Evolutionary conservation across 1,140 invertebrate genomes (phyloP).

Genomic region (Drosophila triauraria): DNA sequence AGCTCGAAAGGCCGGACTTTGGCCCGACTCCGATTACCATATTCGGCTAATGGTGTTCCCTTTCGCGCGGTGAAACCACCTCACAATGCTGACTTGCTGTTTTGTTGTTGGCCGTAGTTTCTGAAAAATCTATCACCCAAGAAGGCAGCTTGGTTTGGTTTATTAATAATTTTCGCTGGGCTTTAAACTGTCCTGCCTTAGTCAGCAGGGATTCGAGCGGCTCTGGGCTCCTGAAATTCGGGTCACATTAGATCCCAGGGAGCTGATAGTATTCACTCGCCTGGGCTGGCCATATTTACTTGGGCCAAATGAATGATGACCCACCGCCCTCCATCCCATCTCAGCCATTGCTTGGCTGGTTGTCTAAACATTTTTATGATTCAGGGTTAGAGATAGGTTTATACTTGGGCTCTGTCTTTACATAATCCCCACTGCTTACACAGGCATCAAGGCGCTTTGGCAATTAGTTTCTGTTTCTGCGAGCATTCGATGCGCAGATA

Average conservation of each 20-base stretch:
- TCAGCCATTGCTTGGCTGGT: no score
- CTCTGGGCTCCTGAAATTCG: slow-evolving; percentile 48
- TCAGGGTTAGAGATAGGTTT: slow-evolving; percentile 78
- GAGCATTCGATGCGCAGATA: slow-evolving; percentile 65
- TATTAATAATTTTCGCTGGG: slow-evolving; percentile 40
- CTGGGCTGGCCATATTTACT: slow-evolving; percentile 58
- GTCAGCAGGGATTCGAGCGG: slow-evolving; percentile 26
- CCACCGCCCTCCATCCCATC: slow-evolving; percentile 5
- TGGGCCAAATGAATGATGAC: slow-evolving; percentile 76
- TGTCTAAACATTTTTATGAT: slow-evolving; percentile 79
- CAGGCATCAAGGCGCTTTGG: slow-evolving; percentile 61
- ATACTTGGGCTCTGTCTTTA: slow-evolving; percentile 60
- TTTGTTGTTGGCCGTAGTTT: background rate
- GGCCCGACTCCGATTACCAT: background rate
- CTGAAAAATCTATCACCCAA: slow-evolving; percentile 6
- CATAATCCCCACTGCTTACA: slow-evolving; percentile 72
- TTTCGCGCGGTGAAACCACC: slow-evolving; percentile 1
- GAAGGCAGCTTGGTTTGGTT: background rate
- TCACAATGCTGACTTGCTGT: slow-evolving; percentile 19
- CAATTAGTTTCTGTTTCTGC: slow-evolving; percentile 70
- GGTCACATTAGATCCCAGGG: slow-evolving; percentile 71
- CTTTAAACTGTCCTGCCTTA: slow-evolving; percentile 39
- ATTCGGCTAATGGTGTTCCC: slow-evolving; percentile 6
- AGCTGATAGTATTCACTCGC: slow-evolving; percentile 68
- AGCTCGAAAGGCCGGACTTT: slow-evolving; percentile 6